Percentiles rank a stretch among this genome's conserved stretches.
These are phyloP conservation scores for Sternarchorhynchus goeldii DNA, from an alignment of 2,797 vertebrate species.

Conservation along the genomic window DNA sequence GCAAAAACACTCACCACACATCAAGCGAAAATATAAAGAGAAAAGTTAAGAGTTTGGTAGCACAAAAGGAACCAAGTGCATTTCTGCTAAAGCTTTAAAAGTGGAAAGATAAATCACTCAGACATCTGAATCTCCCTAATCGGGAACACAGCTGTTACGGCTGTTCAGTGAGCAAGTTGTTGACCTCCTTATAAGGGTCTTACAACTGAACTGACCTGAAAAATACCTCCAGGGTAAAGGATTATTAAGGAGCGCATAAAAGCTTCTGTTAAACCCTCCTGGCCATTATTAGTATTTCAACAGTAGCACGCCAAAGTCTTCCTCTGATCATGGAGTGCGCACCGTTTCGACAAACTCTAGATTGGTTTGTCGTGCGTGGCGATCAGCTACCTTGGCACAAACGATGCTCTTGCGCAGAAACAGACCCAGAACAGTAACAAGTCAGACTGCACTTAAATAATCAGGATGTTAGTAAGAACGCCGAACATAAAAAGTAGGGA, in stretches of 20 bases:
- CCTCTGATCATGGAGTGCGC: not conserved
- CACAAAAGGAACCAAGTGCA: not conserved
- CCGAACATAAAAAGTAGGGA: not conserved
- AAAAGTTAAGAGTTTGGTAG: no score
- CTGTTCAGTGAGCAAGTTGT: not conserved
- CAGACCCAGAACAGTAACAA: not conserved
- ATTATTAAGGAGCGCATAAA: not conserved
- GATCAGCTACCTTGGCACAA: not conserved
- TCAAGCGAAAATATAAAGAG: no score
- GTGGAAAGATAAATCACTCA: not conserved
- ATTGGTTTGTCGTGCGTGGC: not conserved
- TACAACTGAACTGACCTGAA: not conserved
- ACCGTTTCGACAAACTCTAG: not conserved
- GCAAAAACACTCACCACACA: no score
- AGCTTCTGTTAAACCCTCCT: not conserved
- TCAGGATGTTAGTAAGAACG: not conserved
- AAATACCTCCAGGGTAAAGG: not conserved
- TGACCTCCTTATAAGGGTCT: not conserved
- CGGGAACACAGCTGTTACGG: not conserved
- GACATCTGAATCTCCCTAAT: not conserved
- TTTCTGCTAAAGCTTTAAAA: not conserved
- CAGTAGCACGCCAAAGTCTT: not conserved
- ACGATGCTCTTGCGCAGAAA: not conserved
- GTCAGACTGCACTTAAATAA: not conserved
- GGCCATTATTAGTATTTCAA: not conserved